Conservation (phyloP, 2,113 vertebrate species). For the Procavia capensis region DNA sequence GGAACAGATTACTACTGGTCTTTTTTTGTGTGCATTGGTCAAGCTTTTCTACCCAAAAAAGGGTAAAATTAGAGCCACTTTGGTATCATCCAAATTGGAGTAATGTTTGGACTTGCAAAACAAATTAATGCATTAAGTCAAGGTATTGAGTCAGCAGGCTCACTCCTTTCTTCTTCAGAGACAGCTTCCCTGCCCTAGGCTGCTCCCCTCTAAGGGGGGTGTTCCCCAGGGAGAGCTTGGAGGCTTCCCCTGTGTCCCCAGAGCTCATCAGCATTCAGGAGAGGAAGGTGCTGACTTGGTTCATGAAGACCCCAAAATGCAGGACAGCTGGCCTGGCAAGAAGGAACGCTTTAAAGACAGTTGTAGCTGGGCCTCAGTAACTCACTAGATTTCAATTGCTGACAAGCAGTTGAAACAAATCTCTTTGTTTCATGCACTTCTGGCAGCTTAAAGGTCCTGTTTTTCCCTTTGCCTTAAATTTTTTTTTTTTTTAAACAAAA, state of each 20-base stretch:
- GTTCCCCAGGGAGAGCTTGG: neutral
- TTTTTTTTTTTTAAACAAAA: neutral
- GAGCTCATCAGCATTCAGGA: accelerated
- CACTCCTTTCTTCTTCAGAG: neutral
- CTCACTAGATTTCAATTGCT: neutral
- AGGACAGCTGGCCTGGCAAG: neutral
- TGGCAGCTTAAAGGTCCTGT: neutral
- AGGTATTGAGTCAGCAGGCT: neutral
- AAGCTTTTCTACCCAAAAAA: neutral
- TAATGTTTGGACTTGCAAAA: too few species aligned
- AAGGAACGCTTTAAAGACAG: neutral
- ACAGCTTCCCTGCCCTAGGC: accelerated
- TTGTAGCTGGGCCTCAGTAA: neutral
- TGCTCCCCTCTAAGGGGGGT: neutral
- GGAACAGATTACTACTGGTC: neutral
- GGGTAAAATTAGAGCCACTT: neutral
- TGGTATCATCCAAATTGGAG: neutral
- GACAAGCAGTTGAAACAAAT: neutral
- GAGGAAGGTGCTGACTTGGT: accelerated
- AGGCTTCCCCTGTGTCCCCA: accelerated
- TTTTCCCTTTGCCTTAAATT: neutral
- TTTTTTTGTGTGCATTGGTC: neutral
- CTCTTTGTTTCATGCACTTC: neutral
- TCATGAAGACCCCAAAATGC: accelerated
- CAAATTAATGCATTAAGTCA: too few species aligned